Conservation (phyloP, 2,797 vertebrate species). For the Tangara arthus region DNA sequence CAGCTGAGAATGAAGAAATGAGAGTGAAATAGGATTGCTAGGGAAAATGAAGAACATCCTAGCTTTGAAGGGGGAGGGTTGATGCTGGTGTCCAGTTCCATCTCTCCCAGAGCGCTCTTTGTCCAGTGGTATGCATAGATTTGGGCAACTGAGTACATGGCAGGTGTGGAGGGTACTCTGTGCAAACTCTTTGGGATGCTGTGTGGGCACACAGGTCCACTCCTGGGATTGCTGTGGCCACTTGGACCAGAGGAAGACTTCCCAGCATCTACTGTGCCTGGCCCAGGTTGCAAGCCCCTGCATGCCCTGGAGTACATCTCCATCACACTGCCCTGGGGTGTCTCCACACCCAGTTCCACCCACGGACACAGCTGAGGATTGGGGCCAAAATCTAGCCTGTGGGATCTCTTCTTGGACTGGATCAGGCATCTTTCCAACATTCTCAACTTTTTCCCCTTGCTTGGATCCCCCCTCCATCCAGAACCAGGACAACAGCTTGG, state of each 20-base stretch:
- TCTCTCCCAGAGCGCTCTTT: not conserved
- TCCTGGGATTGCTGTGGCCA: not conserved
- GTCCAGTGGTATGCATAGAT: not conserved
- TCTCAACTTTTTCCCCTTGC: not conserved
- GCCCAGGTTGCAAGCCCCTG: not conserved
- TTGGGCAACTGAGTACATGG: accelerated
- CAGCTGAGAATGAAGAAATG: not conserved
- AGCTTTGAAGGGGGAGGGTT: not conserved
- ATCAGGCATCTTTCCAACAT: not conserved
- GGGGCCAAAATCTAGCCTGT: not conserved
- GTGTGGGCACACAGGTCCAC: not conserved
- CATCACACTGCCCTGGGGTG: not conserved
- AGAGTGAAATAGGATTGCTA: not conserved
- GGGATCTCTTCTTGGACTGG: not conserved
- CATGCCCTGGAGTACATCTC: not conserved
- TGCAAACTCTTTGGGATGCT: not conserved
- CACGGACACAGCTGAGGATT: not conserved
- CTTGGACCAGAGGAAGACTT: not conserved
- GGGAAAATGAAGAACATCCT: not conserved
- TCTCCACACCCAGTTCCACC: not conserved
- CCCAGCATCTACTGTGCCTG: not conserved
- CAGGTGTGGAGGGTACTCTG: not conserved
- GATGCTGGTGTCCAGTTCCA: not conserved
- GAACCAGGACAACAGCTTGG: not conserved
- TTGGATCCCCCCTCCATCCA: not conserved